These are phyloP conservation scores for Mimas tiliae DNA, from an alignment of 2,888 invertebrate species.

Conservation along the genomic window DNA sequence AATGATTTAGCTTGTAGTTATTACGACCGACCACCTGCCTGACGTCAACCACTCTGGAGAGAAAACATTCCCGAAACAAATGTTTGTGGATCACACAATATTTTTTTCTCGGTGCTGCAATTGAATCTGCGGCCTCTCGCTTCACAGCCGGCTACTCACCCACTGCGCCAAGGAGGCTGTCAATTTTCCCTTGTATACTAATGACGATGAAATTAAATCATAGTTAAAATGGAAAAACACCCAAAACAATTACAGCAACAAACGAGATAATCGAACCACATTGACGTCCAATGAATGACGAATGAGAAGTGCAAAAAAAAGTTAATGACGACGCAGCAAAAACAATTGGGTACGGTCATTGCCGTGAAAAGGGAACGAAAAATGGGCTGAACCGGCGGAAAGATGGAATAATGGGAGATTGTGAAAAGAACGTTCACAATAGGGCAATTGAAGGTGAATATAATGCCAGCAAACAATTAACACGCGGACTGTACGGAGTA, in stretches of 20 bases:
- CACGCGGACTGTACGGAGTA: conserved; percentile 61
- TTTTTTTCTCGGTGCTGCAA: too few species aligned
- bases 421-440: conserved; percentile 78
- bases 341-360: conserved; percentile 68
- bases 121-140: too few species aligned
- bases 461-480: conserved; percentile 84
- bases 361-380: conserved; percentile 66
- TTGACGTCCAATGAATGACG: conserved; percentile 13
- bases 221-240: conserved; percentile 1
- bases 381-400: conserved; percentile 76
- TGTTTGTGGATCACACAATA: too few species aligned
- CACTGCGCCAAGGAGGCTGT: too few species aligned
- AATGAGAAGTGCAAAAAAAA: conserved; percentile 43
- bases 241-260: conserved; percentile 15
- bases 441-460: conserved; percentile 83
- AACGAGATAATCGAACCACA: conserved; percentile 17
- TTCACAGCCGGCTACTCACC: too few species aligned
- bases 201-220: not conserved
- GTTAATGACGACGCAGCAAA: conserved; percentile 79
- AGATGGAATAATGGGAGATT: conserved; percentile 73
- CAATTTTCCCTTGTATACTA: too few species aligned
- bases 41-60: too few species aligned
- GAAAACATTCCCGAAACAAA: too few species aligned
- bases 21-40: too few species aligned
- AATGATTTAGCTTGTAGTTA: too few species aligned